Base-by-base conservation (phyloP, 30 jellyfish, hydroid and myxozoan species). In the Hydra vulgaris region DNA sequence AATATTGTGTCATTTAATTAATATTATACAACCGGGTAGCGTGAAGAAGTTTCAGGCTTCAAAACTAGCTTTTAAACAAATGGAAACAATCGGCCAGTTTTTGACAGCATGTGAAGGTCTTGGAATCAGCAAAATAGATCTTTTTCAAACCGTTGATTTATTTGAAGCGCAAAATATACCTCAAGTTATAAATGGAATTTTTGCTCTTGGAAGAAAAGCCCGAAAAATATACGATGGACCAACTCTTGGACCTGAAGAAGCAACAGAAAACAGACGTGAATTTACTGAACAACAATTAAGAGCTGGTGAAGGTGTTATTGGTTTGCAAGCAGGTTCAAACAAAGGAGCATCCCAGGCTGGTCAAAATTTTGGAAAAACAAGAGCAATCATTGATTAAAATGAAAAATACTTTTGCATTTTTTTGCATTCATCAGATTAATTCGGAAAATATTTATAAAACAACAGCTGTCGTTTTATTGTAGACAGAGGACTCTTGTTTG, bases 281-380 rank as follows among this genome's bases (percentile, higher is more conserved):
- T 95, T 95, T 88, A 21, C 97, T 15, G 95, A 95, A 53, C 98
- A 95, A 85, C 96, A 88, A 81, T 84, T 95, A 19, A 79, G 96
- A 20, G 91, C 94, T 4, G 99, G 99, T 4, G 93, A 95, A 25
- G 94, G 95, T 12, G 86, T 84, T 21, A 89, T 95, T 66, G 97
- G 99, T 7, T 71, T 89, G 73, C 99, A 95, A 55, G 89, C 89
- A 84, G 99, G 99, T 19, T 95, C 96, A 0, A 95, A 88, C 85
- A 89, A 89, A 71, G 99, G 99, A 19, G 99, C 99, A 52, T 87
- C 93, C 25, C 99, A 95, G 78, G 96, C 97, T 7, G 99, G 99
- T 12, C 96, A 85, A 80, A 95, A 89, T 70, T 95, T 95, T 87
- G 99, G 99, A 18, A 95, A 95, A 79, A 86, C 96, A 23, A 84